Evolutionary conservation across 2,797 vertebrate species (phyloP), one percentile per base, ranked within the genome.

Genomic region (Uromys caudimaculatus): DNA sequence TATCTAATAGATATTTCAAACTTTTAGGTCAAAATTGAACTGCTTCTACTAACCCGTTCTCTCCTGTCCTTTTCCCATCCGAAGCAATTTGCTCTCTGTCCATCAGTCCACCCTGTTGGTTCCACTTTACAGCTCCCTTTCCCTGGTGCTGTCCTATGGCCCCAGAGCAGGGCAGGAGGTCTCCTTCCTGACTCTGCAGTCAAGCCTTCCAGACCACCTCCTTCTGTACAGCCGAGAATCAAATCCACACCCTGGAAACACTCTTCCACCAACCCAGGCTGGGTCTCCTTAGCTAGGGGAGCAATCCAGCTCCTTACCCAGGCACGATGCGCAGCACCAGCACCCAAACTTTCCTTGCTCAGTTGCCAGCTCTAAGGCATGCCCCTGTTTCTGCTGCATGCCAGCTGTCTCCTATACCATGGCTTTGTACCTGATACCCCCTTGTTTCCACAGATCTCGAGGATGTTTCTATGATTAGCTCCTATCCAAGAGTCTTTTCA

Each of bases 291-390:
- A 3, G 21, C 10, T 6, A 5, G 64, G 44, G 67, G 67, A 62
- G 50, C 67, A 62, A 13, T 21, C 4, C 12, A 69, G 58, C n/a
- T 83, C 35, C 32, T 88, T 21, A 11, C 35, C 27, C 4, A 16
- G 41, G 19, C 27, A 47, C 56, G 60, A 6, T 24, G 3, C 16
- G 56, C 9, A 21, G 29, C 12, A 1, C 3, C 67, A 75, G 5
- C 24, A 17, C 32, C 78, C 2, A 19, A 11, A 38, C 16, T 4
- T 38, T 21, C 38, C 3, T 21, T n/a, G 21, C 2, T 79, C n/a
- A 35, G 50, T 29, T 11, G 21, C 41, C 0, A 1, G 24, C 1
- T n/a, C 1, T 2, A 6, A 38, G 4, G 19, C 6, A 41, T 1
- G 7, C 35, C 38, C 23, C 24, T 23, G 1, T 32, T 56, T 71